Base-by-base conservation (phyloP, 2,888 invertebrate genomes). In the Trachelus troglodyta region DNA sequence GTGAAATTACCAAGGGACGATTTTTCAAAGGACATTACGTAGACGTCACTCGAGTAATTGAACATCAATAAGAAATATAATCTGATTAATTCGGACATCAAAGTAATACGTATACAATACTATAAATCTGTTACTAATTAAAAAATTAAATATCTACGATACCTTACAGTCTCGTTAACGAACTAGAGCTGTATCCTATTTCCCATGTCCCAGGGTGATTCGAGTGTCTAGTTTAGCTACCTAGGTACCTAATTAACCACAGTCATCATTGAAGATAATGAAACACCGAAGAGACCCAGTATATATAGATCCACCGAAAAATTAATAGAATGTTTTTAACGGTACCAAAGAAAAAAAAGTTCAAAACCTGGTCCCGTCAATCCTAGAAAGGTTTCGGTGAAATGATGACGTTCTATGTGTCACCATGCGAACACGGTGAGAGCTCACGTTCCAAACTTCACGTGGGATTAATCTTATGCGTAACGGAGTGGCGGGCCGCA, bases 401-500 rank as follows among this genome's bases (percentile, higher is more conserved):
- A 71, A 71, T 71, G 71, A 71, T 71, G 71, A 71, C 33, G 71
- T 71, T 71, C 71, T 23, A 71, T 71, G 71, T 34, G 71, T 71
- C 71, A 71, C 71, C 31, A 71, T 71, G 71, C 31, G 71, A 71
- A 23, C 71, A 34, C 33, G 31, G 71, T 71, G 71, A 71, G 71
- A 71, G 71, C 71, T 31, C 71, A 71, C 71, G 71, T 71, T 34
- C 71, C 71, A 71, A 71, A 71, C 71, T 71, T 71, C 71, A 71
- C 71, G 71, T 71, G 71, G 71, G 23, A 76, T 79, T 74, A 76
- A 79, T 76, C 76, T 69, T 30, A 15, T 30, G 73, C 79, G 76
- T 79, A 76, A 76, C 79, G 40, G 79, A 76, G 76, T 76, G 74
- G 79, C 79, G 74, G 79, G 31, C 37, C 56, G 69, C 76, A 74